Conservation (phyloP, 2,113 vertebrate species). For the Desmodus rotundus region DNA sequence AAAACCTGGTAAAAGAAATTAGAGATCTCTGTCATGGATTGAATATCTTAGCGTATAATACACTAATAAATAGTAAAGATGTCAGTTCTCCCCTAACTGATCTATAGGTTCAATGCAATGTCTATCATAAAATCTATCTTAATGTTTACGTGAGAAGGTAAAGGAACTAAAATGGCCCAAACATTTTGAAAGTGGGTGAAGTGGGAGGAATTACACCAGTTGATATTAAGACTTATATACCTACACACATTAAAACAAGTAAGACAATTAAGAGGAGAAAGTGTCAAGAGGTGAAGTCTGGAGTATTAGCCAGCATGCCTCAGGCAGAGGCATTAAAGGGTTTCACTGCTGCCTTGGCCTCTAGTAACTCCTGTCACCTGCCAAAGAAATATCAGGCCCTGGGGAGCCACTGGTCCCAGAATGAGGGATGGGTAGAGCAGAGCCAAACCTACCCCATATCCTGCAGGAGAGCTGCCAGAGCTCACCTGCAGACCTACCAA, state of each 20-base stretch:
- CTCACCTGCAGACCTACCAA: background rate
- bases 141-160: background rate
- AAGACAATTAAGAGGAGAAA: background rate
- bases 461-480: background rate
- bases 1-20: background rate
- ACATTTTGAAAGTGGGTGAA: background rate
- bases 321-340: background rate
- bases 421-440: background rate
- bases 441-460: background rate
- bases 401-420: background rate
- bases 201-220: background rate
- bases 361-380: background rate
- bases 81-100: background rate
- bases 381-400: background rate
- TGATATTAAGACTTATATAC: background rate
- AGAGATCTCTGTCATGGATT: background rate
- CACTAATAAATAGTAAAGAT: background rate
- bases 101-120: background rate
- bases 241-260: background rate
- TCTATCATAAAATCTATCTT: background rate
- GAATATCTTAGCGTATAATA: background rate
- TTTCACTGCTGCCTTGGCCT: background rate
- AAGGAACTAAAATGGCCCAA: background rate
- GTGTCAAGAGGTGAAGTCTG: background rate
- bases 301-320: background rate